phyloP scores from a whole-genome alignment of 2,113 vertebrate species.

The Diadophis punctatus region DNA sequence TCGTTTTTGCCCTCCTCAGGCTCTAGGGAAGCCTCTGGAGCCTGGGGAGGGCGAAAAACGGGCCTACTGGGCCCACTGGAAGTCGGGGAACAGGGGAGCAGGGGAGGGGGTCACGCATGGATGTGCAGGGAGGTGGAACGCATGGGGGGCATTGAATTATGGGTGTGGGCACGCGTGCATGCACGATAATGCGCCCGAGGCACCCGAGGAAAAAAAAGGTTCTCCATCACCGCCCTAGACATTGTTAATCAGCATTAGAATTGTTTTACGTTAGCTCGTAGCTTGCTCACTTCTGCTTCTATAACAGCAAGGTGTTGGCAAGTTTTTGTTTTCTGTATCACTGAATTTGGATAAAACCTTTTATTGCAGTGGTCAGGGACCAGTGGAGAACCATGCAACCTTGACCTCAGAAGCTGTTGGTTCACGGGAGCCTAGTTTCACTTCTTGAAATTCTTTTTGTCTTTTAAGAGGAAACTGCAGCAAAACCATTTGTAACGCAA shows the following conservation, averaged over 20 bases:
- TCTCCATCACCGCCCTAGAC: too few relatives aligned
- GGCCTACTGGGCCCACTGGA: too few relatives aligned
- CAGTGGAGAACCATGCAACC: not conserved
- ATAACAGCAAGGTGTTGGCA: not conserved
- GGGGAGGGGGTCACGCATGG: too few relatives aligned
- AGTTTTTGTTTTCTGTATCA: not conserved
- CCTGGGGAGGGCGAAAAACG: too few relatives aligned
- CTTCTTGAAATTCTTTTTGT: not conserved
- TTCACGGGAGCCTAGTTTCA: not conserved
- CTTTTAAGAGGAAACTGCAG: not conserved
- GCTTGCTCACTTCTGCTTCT: not conserved
- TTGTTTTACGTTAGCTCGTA: fast-evolving
- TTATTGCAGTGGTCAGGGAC: not conserved
- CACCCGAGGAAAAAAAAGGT: too few relatives aligned
- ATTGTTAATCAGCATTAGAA: not conserved
- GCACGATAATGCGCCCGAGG: too few relatives aligned
- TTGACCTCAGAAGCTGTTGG: not conserved
- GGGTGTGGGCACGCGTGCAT: too few relatives aligned
- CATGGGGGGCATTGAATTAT: too few relatives aligned
- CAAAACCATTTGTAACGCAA: not conserved
- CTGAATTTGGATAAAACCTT: not conserved
- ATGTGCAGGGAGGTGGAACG: too few relatives aligned
- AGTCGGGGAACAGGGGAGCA: too few relatives aligned
- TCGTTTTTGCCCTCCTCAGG: too few relatives aligned
- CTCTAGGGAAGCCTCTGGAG: too few relatives aligned